Percentiles rank a stretch among this genome's conserved stretches.
Evolutionary conservation across 2,888 invertebrate species (phyloP).

Genomic region (Epinotia brunnichana): DNA sequence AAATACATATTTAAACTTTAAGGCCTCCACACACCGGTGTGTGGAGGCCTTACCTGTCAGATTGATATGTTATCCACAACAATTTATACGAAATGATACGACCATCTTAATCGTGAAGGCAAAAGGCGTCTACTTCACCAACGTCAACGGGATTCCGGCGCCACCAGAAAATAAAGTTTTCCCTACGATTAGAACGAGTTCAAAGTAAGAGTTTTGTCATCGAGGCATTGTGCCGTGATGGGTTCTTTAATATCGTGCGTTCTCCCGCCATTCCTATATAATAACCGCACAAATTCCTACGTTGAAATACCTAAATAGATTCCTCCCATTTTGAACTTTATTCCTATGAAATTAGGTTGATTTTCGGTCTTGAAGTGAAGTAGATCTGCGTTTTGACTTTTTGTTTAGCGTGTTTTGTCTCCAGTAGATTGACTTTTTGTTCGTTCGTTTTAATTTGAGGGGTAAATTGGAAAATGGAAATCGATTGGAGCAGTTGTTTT

Average conservation of each 20-base stretch:
- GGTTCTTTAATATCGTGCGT: conserved; percentile 68
- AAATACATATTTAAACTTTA: too few species aligned
- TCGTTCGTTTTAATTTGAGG: conserved; percentile 40
- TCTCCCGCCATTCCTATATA: conserved; percentile 52
- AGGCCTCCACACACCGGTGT: too few species aligned
- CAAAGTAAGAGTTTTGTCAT: conserved; percentile 80
- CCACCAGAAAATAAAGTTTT: conserved; percentile 78
- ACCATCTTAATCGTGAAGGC: too few species aligned
- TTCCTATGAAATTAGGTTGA: not conserved
- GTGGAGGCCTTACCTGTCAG: too few species aligned
- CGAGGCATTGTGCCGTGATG: conserved; percentile 70
- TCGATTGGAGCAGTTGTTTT: conserved; percentile 25
- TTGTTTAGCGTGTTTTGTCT: conserved; percentile 39
- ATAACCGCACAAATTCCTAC: conserved; percentile 31
- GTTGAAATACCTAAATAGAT: conserved; percentile 32
- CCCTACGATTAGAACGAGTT: conserved; percentile 80
- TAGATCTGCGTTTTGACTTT: conserved; percentile 31
- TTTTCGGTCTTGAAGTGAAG: conserved; percentile 2
- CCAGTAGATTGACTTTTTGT: conserved; percentile 43
- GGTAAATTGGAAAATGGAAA: conserved; percentile 39
- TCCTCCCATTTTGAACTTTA: conserved; percentile 8
- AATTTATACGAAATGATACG: too few species aligned
- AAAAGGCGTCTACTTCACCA: conserved; percentile 47
- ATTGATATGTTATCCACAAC: too few species aligned
- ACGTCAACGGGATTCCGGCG: conserved; percentile 48